Percentiles rank a stretch among this genome's conserved stretches.
These are phyloP conservation scores for Sparidentex hasta DNA, from an alignment of 2,797 vertebrate genomes.

Conservation along the genomic window DNA sequence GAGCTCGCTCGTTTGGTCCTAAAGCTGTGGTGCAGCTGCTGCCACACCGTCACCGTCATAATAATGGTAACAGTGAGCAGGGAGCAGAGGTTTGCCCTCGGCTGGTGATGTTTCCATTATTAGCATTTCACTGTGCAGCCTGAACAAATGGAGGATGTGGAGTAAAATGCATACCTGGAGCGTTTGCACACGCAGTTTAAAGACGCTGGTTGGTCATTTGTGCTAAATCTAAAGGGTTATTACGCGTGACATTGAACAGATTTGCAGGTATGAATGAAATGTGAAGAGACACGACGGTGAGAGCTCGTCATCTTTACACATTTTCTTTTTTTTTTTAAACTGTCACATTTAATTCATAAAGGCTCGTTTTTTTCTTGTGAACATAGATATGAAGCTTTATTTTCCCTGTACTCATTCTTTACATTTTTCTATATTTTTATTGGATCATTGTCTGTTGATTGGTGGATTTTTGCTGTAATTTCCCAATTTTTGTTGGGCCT, in stretches of 20 bases:
- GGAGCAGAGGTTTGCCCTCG: constrained; percentile 43
- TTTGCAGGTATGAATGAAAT: constrained; percentile 1
- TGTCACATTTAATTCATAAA: too few relatives aligned
- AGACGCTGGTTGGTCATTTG: not conserved
- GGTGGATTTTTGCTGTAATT: too few relatives aligned
- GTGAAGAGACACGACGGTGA: too few relatives aligned
- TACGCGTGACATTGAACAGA: not conserved
- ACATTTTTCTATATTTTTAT: too few relatives aligned
- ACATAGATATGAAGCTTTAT: too few relatives aligned
- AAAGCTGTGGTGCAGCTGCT: constrained; percentile 67
- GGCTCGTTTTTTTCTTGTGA: too few relatives aligned
- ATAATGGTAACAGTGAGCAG: constrained; percentile 27
- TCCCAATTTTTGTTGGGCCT: too few relatives aligned
- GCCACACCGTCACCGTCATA: constrained; percentile 50
- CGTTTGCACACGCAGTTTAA: not conserved
- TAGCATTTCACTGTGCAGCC: constrained; percentile 33
- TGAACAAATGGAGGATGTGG: constrained; percentile 17
- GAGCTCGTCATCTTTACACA: too few relatives aligned
- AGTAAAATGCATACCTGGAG: not conserved
- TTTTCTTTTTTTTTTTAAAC: too few relatives aligned
- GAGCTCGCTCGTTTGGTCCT: constrained; percentile 30
- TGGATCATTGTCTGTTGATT: too few relatives aligned
- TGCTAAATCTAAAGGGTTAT: not conserved
- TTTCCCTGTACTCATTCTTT: too few relatives aligned
- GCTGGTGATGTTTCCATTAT: constrained; percentile 48